Evolutionary conservation across 2,888 invertebrate species (phyloP), one percentile per base, ranked within the genome.

Genomic region (Plagodis dolabraria): DNA sequence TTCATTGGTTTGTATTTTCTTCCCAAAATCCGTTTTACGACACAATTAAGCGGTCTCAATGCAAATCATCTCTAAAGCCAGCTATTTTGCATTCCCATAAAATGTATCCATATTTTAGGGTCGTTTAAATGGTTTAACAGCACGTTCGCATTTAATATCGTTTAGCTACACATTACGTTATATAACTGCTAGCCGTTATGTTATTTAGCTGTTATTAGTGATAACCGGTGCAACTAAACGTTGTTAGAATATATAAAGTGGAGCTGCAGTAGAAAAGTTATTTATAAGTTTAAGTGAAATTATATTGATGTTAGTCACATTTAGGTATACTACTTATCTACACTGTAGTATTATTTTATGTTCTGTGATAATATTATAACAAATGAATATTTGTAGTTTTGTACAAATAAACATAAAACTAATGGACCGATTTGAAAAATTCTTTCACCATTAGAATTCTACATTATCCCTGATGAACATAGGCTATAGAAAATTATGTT

Each of bases 81-180:
- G 56, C 48, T 53, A 53, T 40, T 60, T 51, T 55, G 51, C 50
- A 55, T 60, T 56, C 34, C 12, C 45, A 56, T 48, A 56, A 56
- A 60, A 56, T 54, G 33, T 42, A 11, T 44, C 48, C 48, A 9
- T 47, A 45, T 56, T 48, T 40, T 47, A 42, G 38, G 34, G 51
- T 48, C 48, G 47, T 51, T 51, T 55, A 53, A 56, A 45, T 46
- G 60, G 48, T 56, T 48, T 53, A 35, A 35, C 47, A 47, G 55
- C 47, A 38, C 47, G 51, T 50, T 51, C 43, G 34, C 33, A n/a
- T 52, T 48, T 55, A 51, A 47, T 44, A 43, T 57, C 9, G 12
- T 53, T 57, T 42, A 45, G 40, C 11, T 36, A n/a, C 33, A n/a
- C 33, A 22, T 2, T 2, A 22, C 22, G 22, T 22, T 22, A 22